Conservation (phyloP, 2,113 vertebrate genomes). For the Dasyurus viverrinus region DNA sequence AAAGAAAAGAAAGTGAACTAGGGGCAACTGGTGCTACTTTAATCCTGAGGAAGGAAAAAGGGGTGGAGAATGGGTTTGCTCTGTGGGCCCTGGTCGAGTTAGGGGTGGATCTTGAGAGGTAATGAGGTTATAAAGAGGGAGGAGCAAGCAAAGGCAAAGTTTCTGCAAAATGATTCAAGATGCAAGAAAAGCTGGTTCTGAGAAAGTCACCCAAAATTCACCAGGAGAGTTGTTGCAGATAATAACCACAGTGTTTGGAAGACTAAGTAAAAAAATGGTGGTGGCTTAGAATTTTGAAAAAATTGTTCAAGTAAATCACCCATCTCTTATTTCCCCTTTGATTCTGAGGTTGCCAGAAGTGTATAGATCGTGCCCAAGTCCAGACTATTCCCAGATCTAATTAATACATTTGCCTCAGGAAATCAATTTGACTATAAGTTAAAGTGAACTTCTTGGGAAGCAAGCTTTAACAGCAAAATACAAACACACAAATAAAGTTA, state of each 20-base stretch:
- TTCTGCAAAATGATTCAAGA: constrained; percentile 47
- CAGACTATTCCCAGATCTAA: not conserved
- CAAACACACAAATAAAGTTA: not conserved
- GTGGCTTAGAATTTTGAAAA: not conserved
- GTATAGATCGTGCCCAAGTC: not conserved
- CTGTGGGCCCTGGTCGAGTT: constrained; percentile 56
- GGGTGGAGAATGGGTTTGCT: constrained; percentile 75
- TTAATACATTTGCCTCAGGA: not conserved
- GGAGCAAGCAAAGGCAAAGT: constrained; percentile 47
- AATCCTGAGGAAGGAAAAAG: constrained; percentile 69
- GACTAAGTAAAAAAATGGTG: not conserved
- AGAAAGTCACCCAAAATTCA: constrained; percentile 52
- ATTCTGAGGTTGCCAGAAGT: not conserved
- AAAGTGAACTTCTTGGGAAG: not conserved
- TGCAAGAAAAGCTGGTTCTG: constrained; percentile 61
- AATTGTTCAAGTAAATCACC: not conserved
- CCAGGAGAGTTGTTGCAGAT: constrained; percentile 37
- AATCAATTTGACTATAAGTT: not conserved
- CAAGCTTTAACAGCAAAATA: not conserved
- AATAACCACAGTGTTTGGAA: constrained; percentile 56
- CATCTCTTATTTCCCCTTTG: constrained; percentile 16
- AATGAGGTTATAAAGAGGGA: constrained; percentile 69
- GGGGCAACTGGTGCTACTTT: constrained; percentile 67
- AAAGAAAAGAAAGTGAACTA: constrained; percentile 72
- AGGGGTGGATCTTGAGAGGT: constrained; percentile 74